A percentile compares a stretch with the other conserved stretches of the same genome.
phyloP scores from a whole-genome alignment of 2,113 vertebrate genomes.

The Triplophysa dalaica region DNA sequence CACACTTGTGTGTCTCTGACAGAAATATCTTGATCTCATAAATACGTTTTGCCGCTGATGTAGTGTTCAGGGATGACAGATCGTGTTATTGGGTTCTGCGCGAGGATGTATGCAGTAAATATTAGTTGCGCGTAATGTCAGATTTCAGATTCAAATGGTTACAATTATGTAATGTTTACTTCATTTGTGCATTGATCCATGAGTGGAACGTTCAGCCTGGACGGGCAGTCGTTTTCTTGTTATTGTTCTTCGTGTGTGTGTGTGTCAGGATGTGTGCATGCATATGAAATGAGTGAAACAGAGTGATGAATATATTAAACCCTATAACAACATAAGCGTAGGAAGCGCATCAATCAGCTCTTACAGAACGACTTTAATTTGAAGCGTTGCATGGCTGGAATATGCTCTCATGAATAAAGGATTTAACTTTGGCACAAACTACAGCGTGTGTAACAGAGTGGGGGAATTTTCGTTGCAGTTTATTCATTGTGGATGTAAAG shows the following conservation, averaged over 20 bases:
- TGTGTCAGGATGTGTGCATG: constrained; percentile 17
- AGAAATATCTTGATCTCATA: constrained; percentile 9
- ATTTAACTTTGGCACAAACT: constrained; percentile 37
- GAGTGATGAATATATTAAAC: constrained; percentile 55
- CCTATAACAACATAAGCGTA: constrained; percentile 37
- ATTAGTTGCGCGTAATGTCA: constrained; percentile 33
- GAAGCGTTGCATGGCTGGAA: constrained; percentile 44
- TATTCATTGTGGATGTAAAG: constrained; percentile 25
- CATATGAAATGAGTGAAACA: constrained; percentile 18
- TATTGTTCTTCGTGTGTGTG: constrained; percentile 24
- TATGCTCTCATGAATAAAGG: constrained; percentile 56
- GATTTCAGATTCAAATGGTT: constrained; percentile 52
- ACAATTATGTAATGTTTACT: constrained; percentile 66
- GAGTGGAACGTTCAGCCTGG: constrained; percentile 67
- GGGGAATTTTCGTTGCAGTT: constrained; percentile 9
- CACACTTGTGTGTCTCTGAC: constrained; percentile 4
- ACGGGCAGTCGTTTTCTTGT: constrained; percentile 48
- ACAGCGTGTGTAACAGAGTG: neutral
- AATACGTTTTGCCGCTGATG: constrained; percentile 15
- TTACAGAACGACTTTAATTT: constrained; percentile 49
- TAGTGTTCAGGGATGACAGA: constrained; percentile 28
- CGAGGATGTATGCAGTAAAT: constrained; percentile 8
- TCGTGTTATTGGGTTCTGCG: neutral
- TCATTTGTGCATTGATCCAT: constrained; percentile 73
- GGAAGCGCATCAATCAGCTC: constrained; percentile 52